These are phyloP conservation scores for Gadus chalcogrammus DNA, from an alignment of 2,113 vertebrate species.

Conservation along the genomic window DNA sequence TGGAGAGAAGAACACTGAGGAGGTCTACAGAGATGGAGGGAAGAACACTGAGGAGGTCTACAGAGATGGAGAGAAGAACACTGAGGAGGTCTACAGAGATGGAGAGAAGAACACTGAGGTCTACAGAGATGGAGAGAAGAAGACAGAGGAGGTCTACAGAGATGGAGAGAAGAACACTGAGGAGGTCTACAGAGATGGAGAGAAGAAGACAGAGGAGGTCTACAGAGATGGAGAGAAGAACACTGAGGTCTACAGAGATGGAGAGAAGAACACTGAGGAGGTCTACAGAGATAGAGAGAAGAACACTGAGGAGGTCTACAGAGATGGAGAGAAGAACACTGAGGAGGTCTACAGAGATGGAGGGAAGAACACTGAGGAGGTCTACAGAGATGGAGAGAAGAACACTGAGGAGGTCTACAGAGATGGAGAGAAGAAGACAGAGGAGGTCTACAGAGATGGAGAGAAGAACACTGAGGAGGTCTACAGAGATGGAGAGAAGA, in stretches of 20 bases:
- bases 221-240: neutral
- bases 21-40: too few species aligned
- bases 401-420: slow-evolving; percentile 72
- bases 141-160: slow-evolving; percentile 72
- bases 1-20: too few species aligned
- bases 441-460: too few species aligned
- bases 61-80: too few species aligned
- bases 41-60: too few species aligned
- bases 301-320: slow-evolving; percentile 72
- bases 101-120: slow-evolving; percentile 71
- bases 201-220: slow-evolving; percentile 66
- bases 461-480: slow-evolving; percentile 75
- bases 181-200: neutral
- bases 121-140: too few species aligned
- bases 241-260: slow-evolving; percentile 41
- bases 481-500: slow-evolving; percentile 31
- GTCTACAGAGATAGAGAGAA: slow-evolving; percentile 44
- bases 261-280: neutral
- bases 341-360: neutral
- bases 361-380: slow-evolving; percentile 73
- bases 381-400: slow-evolving; percentile 61
- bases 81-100: too few species aligned
- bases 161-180: neutral
- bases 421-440: neutral
- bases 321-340: neutral